Conservation (phyloP, 2,113 vertebrate species). For the Lepus americanus region DNA sequence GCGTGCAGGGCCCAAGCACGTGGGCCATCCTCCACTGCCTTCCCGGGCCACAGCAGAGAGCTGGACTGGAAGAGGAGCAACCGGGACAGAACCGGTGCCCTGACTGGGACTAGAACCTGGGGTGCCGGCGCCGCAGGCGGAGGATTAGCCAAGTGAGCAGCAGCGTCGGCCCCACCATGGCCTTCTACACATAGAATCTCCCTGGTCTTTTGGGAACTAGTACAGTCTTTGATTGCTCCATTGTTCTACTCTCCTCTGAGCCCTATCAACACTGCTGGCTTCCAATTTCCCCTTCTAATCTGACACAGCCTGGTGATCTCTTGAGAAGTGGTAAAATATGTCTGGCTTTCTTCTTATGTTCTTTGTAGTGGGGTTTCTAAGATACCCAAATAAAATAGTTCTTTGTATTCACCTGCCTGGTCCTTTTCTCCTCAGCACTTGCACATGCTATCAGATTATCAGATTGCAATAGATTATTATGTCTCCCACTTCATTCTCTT, state of each 20-base stretch:
- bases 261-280: neutral
- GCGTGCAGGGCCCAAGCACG: no score
- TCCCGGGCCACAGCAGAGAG: no score
- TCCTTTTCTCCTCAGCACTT: neutral
- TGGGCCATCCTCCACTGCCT: no score
- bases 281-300: conserved; percentile 15
- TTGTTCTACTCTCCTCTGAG: neutral
- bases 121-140: no score
- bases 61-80: no score
- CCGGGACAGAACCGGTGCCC: no score
- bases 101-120: no score
- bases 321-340: neutral
- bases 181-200: neutral
- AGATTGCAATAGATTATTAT: neutral
- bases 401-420: neutral
- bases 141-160: no score
- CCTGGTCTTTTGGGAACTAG: neutral
- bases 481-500: neutral
- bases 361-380: neutral
- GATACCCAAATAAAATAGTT: neutral
- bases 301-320: neutral
- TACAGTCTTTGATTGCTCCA: neutral
- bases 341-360: conserved; percentile 6
- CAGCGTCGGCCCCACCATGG: no score
- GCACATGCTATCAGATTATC: neutral